Evolutionary conservation across 2,113 vertebrate species (phyloP), one percentile per base, ranked within the genome.

Genomic region (Eurystomus gularis): DNA sequence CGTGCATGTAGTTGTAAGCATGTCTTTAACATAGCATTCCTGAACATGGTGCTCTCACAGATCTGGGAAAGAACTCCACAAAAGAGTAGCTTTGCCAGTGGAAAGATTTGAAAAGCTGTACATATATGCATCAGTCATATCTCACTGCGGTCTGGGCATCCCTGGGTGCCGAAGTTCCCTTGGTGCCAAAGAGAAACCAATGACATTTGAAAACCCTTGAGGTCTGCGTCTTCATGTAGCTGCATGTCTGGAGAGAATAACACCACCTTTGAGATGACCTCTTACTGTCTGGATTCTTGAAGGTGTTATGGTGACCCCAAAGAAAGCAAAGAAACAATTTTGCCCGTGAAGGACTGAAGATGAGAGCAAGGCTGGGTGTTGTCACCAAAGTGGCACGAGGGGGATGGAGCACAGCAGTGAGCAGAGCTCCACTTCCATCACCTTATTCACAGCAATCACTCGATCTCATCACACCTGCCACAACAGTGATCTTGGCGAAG

Each of bases 241-340:
- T 77, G 46, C 6, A 13, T 60, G 28, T 51, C 40, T 76, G 68
- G 31, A 44, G n/a, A 60, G 25, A 64, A 23, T 11, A 26, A 24
- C 1, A 1, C 6, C 1, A 19, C 0, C 39, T n/a, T 25, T 17
- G 57, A 31, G 39, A 52, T 7, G 11, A 6, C 3, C 29, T 58
- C 21, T 11, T 37, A 21, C 54, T 6, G 8, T 7, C 54, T 61
- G 26, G 6, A 10, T 48, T 88, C n/a, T 29, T n/a, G 37, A 37
- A 37, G 44, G 37, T 58, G 66, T 52, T 57, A 19, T 18, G 37
- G 37, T 69, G 42, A 60, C 23, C 29, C 17, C 68, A 39, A 64
- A 54, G n/a, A 49, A 64, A 70, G 18, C 25, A 73, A 62, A 62
- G 15, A 42, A 58, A 11, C 33, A 15, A 0, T 65, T 84, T 54